These are phyloP conservation scores for Tupiocoris notatus DNA, from an alignment of 2,888 invertebrate species.

Conservation along the genomic window DNA sequence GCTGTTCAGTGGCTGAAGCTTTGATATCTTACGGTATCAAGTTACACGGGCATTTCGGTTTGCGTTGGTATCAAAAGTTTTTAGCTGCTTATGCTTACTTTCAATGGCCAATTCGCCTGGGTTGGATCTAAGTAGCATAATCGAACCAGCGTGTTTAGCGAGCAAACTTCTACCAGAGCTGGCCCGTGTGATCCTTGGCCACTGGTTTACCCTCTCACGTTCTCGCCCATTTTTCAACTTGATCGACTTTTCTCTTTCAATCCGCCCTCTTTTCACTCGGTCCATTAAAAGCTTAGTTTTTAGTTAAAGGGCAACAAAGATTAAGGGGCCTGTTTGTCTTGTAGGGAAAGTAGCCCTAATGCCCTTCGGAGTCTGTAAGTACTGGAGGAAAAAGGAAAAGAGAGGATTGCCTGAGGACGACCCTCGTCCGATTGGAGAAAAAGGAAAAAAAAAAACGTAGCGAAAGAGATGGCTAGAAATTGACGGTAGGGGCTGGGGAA, in stretches of 20 bases:
- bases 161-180: too few species aligned
- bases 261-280: constrained; percentile 21
- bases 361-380: background rate
- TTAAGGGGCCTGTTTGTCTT: constrained; percentile 38
- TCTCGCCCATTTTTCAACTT: background rate
- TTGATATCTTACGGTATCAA: too few species aligned
- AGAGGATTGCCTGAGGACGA: constrained; percentile 1
- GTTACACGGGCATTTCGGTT: too few species aligned
- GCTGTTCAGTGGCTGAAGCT: too few species aligned
- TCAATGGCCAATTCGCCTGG: too few species aligned
- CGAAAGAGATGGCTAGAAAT: background rate
- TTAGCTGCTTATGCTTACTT: too few species aligned
- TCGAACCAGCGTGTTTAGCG: too few species aligned
- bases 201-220: too few species aligned
- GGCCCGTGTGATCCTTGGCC: too few species aligned
- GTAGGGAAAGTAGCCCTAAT: constrained; percentile 28
- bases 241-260: background rate
- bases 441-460: constrained; percentile 10
- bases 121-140: too few species aligned
- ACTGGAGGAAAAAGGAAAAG: background rate
- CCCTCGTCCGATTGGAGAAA: background rate
- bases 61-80: too few species aligned
- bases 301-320: constrained; percentile 42
- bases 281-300: constrained; percentile 42
- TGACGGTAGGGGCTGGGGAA: background rate